Base-by-base conservation (phyloP, 1,140 invertebrate species). In the Sarcophaga bullata region DNA sequence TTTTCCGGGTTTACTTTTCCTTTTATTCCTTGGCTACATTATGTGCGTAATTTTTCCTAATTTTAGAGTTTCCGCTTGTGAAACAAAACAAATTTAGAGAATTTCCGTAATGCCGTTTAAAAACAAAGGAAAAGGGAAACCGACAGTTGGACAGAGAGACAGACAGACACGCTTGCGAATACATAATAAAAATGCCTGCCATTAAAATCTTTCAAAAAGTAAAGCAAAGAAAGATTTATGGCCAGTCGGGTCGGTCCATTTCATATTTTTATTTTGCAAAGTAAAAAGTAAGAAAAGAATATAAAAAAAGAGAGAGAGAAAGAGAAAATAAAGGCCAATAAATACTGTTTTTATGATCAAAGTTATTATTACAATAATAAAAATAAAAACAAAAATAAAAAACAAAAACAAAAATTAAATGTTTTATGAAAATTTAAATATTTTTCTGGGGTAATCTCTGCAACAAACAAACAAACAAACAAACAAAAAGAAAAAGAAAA, bases 261-360 rank as follows among this genome's bases (percentile, higher is more conserved):
- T 58, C 7, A n/a, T n/a, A n/a, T 19, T 9, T 52, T 52, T 52
- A 13, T 52, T 10, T 19, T 8, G 62, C 8, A 19, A 68, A 68
- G 62, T 68, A 68, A 68, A 68, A 68, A 68, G 62, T 68, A 37
- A 37, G 25, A 37, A 37, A 37, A 37, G 25, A 37, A 37, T 37
- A 37, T 58, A n/a, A 62, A 17, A 62, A 62, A 62, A 62, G 58
- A 19, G n/a, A 17, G 13, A 9, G 50, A 10, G 8, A 52, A 52
- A 52, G 11, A 58, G 25, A 58, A 58, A 58, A 58, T 6, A 58
- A 11, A 58, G 25, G 25, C 6, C 17, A 68, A 68, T 19, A 68
- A 68, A 19, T 68, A 68, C 62, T 17, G 17, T 68, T 68, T 68
- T 68, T 68, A 68, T 68, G 62, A 68, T 68, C 62, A 68, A 68